Conservation (phyloP, 1,140 invertebrate genomes). For the Drosophila arawakana region DNA sequence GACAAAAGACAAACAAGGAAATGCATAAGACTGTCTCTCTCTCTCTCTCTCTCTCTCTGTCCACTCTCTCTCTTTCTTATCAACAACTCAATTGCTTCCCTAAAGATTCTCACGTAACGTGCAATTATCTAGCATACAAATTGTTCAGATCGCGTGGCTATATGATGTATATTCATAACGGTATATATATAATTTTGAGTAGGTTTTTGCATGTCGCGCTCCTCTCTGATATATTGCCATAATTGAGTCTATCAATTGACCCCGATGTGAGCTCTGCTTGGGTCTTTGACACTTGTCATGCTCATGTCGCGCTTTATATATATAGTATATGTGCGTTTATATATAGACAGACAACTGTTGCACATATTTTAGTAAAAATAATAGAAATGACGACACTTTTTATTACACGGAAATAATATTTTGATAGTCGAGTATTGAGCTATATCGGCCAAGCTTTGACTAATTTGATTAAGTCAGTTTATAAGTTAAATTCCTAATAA, state of each 20-base stretch:
- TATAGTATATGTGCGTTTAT: constrained; percentile 17
- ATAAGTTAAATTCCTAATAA: background rate
- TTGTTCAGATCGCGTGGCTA: constrained; percentile 33
- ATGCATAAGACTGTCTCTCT: constrained; percentile 18
- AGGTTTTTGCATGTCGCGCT: constrained; percentile 13
- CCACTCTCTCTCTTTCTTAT: constrained; percentile 6
- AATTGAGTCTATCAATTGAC: constrained; percentile 83
- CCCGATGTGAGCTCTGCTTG: constrained; percentile 73
- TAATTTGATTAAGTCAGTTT: background rate
- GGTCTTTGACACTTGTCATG: constrained; percentile 72
- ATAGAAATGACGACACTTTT: constrained; percentile 12
- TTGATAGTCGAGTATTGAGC: constrained; percentile 29
- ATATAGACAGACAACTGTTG: constrained; percentile 38
- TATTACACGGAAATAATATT: constrained; percentile 6
- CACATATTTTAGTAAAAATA: constrained; percentile 8
- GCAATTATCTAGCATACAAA: constrained; percentile 40
- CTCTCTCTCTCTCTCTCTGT: background rate
- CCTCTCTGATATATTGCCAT: constrained; percentile 63
- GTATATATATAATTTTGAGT: constrained; percentile 4
- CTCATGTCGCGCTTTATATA: constrained; percentile 11
- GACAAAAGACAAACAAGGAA: constrained; percentile 18
- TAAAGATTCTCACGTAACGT: constrained; percentile 28
- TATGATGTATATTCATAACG: constrained; percentile 1
- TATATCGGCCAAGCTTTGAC: constrained; percentile 16
- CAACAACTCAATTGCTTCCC: constrained; percentile 21